Conservation (phyloP, 2,113 vertebrate species). For the Prunella fulvescens region DNA sequence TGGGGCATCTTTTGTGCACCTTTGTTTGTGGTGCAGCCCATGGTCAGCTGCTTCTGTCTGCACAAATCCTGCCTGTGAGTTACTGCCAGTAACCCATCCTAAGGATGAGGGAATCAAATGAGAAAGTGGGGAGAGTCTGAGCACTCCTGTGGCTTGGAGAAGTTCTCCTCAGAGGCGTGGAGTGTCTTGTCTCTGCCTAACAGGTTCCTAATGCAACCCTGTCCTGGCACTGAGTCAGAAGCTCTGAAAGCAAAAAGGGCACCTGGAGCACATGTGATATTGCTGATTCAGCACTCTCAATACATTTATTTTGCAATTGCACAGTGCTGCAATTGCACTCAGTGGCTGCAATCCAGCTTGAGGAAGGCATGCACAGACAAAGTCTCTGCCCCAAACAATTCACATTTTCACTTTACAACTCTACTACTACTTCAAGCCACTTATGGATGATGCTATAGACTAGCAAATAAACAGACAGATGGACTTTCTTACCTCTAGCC, state of each 20-base stretch:
- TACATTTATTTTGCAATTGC: not conserved
- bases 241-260: not conserved
- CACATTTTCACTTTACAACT: not conserved
- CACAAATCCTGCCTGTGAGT: not conserved
- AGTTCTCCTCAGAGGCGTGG: not conserved
- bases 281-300: not conserved
- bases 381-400: not conserved
- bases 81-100: not conserved
- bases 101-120: not conserved
- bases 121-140: not conserved
- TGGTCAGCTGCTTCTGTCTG: not conserved
- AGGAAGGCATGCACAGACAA: not conserved
- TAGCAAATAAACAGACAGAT: not conserved
- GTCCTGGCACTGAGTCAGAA: not conserved
- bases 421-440: not conserved
- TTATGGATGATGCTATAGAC: not conserved
- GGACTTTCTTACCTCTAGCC: not conserved
- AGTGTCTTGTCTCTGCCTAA: not conserved
- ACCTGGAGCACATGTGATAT: not conserved
- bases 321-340: not conserved
- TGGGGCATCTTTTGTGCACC: not conserved
- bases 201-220: not conserved
- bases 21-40: not conserved
- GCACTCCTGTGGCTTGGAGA: not conserved
- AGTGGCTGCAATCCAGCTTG: not conserved